These are phyloP conservation scores for Erethizon dorsatum DNA, from an alignment of 2,797 vertebrate genomes.

Conservation along the genomic window DNA sequence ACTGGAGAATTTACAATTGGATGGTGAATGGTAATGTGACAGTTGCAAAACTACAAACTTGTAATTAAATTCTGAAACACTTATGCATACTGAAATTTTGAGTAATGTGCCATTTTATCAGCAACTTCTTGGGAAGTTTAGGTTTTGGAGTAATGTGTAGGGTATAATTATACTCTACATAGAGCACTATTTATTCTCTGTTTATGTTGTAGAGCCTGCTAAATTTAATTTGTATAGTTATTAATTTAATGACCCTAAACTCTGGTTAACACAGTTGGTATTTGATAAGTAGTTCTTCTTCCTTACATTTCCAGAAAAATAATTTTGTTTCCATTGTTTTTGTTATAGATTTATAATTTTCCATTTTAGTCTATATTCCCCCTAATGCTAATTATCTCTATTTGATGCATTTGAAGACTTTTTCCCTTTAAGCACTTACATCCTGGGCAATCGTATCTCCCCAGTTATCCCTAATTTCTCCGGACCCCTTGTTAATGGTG, in stretches of 20 bases:
- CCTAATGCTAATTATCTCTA: not conserved
- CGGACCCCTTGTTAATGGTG: not conserved
- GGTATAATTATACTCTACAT: constrained; percentile 11
- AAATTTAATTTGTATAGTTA: constrained; percentile 61
- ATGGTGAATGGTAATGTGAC: constrained; percentile 32
- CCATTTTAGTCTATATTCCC: not conserved
- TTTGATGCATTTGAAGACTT: not conserved
- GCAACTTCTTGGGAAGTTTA: not conserved
- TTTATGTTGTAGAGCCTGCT: constrained; percentile 60
- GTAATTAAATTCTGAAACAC: constrained; percentile 56
- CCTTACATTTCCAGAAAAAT: constrained; percentile 21
- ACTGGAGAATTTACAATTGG: constrained; percentile 68
- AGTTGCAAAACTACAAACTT: not conserved
- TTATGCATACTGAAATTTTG: constrained; percentile 48
- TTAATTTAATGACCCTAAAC: constrained; percentile 53
- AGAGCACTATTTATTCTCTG: constrained; percentile 57
- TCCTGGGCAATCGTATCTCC: not conserved
- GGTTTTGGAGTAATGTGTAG: constrained; percentile 27
- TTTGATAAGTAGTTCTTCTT: constrained; percentile 52
- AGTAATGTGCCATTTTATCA: constrained; percentile 32
- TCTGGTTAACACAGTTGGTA: not conserved
- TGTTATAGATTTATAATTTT: constrained; percentile 31
- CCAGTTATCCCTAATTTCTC: not conserved
- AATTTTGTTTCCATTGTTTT: not conserved
- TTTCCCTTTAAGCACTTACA: not conserved